Evolutionary conservation across 2,888 invertebrate species (phyloP).

Genomic region (Cistogaster globosa): DNA sequence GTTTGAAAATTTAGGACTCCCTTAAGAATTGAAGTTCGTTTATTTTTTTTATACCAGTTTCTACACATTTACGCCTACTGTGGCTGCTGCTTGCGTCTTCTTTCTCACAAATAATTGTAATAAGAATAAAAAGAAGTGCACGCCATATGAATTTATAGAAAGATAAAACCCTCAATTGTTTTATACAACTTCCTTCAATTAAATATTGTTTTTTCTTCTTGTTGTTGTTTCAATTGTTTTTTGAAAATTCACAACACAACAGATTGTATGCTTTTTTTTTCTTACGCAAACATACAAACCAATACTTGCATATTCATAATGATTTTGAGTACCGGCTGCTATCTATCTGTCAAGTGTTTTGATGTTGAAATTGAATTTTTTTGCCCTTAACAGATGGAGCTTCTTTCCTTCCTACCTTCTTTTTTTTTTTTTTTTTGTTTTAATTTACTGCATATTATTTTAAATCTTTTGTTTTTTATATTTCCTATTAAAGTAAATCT

Average conservation of each 20-base stretch:
- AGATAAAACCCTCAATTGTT: conserved; percentile 62
- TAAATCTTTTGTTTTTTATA: conserved; percentile 49
- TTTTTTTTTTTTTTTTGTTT: neutral
- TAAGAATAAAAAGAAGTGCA: conserved; percentile 8
- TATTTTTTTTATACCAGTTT: neutral
- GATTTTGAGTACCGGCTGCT: conserved; percentile 54
- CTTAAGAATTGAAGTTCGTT: too few species aligned
- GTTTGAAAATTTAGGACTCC: too few species aligned
- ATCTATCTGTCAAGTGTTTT: conserved; percentile 50
- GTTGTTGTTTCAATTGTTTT: neutral
- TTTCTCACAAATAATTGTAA: conserved; percentile 29
- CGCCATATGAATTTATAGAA: conserved; percentile 13
- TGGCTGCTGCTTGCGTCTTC: neutral
- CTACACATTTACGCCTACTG: neutral
- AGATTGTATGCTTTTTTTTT: conserved; percentile 7
- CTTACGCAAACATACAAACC: neutral
- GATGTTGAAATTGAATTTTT: conserved; percentile 18
- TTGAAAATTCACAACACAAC: too few species aligned
- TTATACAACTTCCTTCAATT: conserved; percentile 67
- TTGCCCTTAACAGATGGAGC: neutral
- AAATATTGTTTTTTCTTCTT: conserved; percentile 34
- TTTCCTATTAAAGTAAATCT: conserved; percentile 12
- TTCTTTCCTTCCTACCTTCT: neutral
- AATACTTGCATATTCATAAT: too few species aligned
- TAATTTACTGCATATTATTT: conserved; percentile 7